These are phyloP conservation scores for Eumaeus atala DNA, from an alignment of 1,140 invertebrate genomes.

Conservation along the genomic window DNA sequence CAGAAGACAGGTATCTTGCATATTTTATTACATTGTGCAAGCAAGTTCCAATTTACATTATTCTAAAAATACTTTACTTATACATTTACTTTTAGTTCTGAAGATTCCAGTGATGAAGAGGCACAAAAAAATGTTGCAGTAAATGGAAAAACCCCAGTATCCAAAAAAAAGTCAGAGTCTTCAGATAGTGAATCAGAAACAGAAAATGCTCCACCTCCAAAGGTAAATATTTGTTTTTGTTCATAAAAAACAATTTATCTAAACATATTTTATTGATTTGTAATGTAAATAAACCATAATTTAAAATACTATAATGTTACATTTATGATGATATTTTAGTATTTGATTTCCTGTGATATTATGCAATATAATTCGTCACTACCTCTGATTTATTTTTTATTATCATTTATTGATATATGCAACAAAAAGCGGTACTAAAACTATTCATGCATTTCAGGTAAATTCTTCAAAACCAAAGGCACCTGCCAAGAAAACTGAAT, in stretches of 20 bases:
- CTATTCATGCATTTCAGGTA: slow-evolving; percentile 21
- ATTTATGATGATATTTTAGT: slow-evolving; percentile 41
- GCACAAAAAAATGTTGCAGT: neutral
- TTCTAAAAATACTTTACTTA: slow-evolving; percentile 2
- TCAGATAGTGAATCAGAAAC: slow-evolving; percentile 17
- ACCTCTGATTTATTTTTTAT: slow-evolving; percentile 49
- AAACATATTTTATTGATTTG: no score
- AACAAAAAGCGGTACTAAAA: neutral
- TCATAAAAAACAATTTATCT: no score
- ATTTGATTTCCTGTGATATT: slow-evolving; percentile 49
- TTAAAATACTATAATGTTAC: neutral
- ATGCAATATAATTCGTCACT: slow-evolving; percentile 53
- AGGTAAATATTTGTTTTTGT: slow-evolving; percentile 1
- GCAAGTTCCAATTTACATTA: slow-evolving; percentile 7
- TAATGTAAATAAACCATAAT: no score
- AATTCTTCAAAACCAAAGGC: slow-evolving; percentile 31
- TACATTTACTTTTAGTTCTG: slow-evolving; percentile 34
- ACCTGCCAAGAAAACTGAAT: slow-evolving; percentile 34
- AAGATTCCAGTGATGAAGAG: slow-evolving; percentile 49
- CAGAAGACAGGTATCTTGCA: slow-evolving; percentile 35
- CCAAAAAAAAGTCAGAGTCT: slow-evolving; percentile 5
- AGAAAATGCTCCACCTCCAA: slow-evolving; percentile 36
- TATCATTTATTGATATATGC: neutral
- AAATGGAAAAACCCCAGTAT: slow-evolving; percentile 9
- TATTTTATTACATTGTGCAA: neutral